Evolutionary conservation across 1,140 invertebrate genomes (phyloP).

Genomic region (Hypsibius dujardini): DNA sequence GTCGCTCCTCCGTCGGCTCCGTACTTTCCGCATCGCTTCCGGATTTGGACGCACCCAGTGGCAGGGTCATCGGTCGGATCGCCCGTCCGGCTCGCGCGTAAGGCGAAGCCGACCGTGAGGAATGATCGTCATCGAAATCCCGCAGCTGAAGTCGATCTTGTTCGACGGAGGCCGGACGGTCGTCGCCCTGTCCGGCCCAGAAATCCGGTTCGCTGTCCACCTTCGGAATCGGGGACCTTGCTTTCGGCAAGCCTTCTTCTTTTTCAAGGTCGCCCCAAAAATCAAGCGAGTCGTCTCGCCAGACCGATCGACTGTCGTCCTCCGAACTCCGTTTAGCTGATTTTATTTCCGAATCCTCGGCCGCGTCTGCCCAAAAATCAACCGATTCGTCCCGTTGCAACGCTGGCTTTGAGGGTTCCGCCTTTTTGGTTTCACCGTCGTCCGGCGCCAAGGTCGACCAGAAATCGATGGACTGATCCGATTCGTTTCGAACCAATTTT

Average conservation of each 20-base stretch:
- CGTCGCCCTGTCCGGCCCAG: not conserved
- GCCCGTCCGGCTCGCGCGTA: not conserved
- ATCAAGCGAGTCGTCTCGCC: not conserved
- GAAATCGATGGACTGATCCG: not conserved
- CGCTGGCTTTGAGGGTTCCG: not conserved
- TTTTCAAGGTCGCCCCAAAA: not conserved
- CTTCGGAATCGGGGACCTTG: not conserved
- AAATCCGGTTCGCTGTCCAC: slow-evolving; percentile 4
- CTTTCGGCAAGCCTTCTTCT: not conserved
- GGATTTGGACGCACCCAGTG: not conserved
- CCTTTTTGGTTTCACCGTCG: not conserved
- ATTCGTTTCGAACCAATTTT: not conserved
- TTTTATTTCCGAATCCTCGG: too few relatives aligned
- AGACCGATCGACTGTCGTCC: not conserved
- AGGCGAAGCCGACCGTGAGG: not conserved
- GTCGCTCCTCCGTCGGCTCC: too few relatives aligned
- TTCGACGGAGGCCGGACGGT: not conserved
- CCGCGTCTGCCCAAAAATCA: slow-evolving; percentile 9
- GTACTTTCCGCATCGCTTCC: not conserved
- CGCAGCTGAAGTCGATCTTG: not conserved
- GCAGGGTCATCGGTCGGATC: not conserved
- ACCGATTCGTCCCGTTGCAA: not conserved
- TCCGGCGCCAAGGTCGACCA: not conserved
- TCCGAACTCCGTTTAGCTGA: not conserved
- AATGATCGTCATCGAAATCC: not conserved